Base-by-base conservation (phyloP, 2,888 invertebrate species). In the Apodemia duryi region DNA sequence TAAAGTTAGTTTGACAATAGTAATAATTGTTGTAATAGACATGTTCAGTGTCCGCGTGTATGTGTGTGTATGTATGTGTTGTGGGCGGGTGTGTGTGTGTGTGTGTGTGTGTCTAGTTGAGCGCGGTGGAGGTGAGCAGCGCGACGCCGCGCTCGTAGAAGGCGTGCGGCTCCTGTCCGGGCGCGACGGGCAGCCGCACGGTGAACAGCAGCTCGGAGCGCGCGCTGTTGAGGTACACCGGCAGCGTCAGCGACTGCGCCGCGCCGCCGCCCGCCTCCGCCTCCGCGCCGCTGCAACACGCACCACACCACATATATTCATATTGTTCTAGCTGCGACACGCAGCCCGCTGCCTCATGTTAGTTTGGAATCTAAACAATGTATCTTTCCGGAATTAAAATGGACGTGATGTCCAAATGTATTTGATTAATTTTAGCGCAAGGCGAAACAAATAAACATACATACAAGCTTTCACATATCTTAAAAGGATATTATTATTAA, bases 71-170 rank as follows among this genome's bases (percentile, higher is more conserved):
- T 60, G 21, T 21, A 21, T 21, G 21, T 21, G 21, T 21, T 21
- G 21, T 21, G 21, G 21, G 21, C 21, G 21, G 28, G 29, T 41
- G 29, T 28, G 49, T n/a, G 46, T 46, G 29, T 41, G 29, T 28
- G 49, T n/a, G 46, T 46, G 46, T 61, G 61, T n/a, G 32, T 4
- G 46, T 61, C 70, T 94, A 96, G 86, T 97, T 97, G 74, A 98
- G 94, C 70, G 97, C 95, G 54, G 98, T 97, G 60, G 99, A 99
- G 32, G 98, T 97, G 79, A 99, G 94, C 61, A 99, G 94, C 63
- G 99, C 99, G 35, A 99, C 99, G 73, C 99, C 99, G 65, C 99
- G 94, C 88, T 99, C 99, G 90, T 99, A 99, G 94, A 99, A 99
- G 84, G 97, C 98, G 84, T 98, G 98, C 65, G 96, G 96, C 80